These are phyloP conservation scores for Ephestia elutella DNA, from an alignment of 1,140 invertebrate species.

Conservation along the genomic window DNA sequence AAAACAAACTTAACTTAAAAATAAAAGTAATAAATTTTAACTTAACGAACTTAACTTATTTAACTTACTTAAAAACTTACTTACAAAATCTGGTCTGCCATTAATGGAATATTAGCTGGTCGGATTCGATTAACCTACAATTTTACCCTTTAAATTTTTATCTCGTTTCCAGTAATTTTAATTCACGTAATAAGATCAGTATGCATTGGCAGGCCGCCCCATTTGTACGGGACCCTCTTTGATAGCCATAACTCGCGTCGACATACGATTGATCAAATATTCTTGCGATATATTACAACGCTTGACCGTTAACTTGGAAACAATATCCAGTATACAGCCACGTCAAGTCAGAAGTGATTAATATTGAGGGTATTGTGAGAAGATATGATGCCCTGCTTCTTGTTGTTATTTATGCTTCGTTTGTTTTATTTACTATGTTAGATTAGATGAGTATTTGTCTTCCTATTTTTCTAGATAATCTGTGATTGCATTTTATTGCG, in stretches of 20 bases:
- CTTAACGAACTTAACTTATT: too few species aligned
- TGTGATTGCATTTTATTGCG: too few species aligned
- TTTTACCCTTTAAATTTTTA: too few species aligned
- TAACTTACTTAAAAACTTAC: too few species aligned
- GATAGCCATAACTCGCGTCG: constrained; percentile 35
- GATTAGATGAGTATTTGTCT: neutral
- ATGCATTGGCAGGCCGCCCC: constrained; percentile 32
- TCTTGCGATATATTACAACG: constrained; percentile 13
- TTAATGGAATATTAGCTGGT: too few species aligned
- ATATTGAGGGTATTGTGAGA: neutral
- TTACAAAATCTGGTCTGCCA: too few species aligned
- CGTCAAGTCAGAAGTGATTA: neutral
- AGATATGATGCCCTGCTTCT: neutral
- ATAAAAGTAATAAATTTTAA: too few species aligned
- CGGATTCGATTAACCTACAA: too few species aligned
- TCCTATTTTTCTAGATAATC: neutral
- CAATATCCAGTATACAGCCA: neutral
- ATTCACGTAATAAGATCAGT: constrained; percentile 21
- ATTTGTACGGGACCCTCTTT: constrained; percentile 25
- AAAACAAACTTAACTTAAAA: too few species aligned
- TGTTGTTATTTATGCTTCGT: neutral
- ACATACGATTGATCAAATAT: constrained; percentile 35
- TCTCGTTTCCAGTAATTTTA: neutral
- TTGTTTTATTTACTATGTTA: neutral
- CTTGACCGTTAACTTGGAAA: constrained; percentile 14